Evolutionary conservation across 2,888 invertebrate species (phyloP), one percentile per base, ranked within the genome.

Genomic region (Caenorhabditis sp.): DNA sequence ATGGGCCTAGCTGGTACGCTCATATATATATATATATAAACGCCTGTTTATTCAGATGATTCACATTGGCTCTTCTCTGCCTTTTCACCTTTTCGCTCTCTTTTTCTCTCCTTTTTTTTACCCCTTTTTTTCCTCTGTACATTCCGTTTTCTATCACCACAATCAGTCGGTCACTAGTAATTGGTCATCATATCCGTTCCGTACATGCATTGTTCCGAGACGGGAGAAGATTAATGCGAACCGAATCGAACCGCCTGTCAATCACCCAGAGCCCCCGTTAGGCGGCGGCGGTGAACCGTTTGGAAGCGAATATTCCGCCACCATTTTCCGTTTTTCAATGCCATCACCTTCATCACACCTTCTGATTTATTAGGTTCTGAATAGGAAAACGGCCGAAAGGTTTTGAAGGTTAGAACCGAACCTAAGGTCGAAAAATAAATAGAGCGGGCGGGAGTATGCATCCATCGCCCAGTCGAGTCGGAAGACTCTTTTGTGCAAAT

Each of bases 281-380:
- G n/a, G n/a, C n/a, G n/a, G n/a, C n/a, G n/a, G n/a, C n/a, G n/a
- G n/a, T n/a, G n/a, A n/a, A n/a, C n/a, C n/a, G n/a, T n/a, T n/a
- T n/a, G n/a, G n/a, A n/a, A n/a, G n/a, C n/a, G n/a, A n/a, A n/a
- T n/a, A n/a, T n/a, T n/a, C n/a, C n/a, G n/a, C n/a, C n/a, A n/a
- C n/a, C n/a, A n/a, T n/a, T n/a, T n/a, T n/a, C n/a, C n/a, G n/a
- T 26, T 59, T 59, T 53, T 70, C 70, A 70, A 70, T 70, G 70
- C 52, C 70, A 70, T 56, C 52, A 58, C 59, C n/a, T n/a, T n/a
- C 30, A 48, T 66, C 66, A 58, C 68, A 70, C 59, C 59, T 70
- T 70, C 59, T 70, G 70, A 70, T 70, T 70, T 70, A 70, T 70
- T 59, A 70, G 70, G 59, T 70, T 59, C 50, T 48, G 41, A 48